phyloP scores from a whole-genome alignment of 2,797 vertebrate genomes.

The Distichodus sexfasciatus region DNA sequence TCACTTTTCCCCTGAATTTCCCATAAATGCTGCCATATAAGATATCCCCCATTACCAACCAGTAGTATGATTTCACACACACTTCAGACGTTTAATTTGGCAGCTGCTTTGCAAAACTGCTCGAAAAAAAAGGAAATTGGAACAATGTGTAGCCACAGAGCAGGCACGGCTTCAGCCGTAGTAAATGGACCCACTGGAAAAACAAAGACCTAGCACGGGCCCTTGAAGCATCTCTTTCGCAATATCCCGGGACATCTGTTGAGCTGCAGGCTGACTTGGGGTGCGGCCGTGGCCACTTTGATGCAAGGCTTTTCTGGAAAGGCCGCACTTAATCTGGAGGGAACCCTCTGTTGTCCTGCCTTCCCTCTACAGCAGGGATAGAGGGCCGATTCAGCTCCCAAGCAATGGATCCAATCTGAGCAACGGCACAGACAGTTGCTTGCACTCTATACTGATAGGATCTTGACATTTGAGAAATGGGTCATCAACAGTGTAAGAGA shows the following conservation, averaged over 20 bases:
- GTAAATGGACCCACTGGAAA: conserved; percentile 70
- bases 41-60: conserved; percentile 32
- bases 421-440: background rate
- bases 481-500: background rate
- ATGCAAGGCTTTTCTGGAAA: background rate
- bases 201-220: conserved; percentile 65
- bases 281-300: conserved; percentile 19
- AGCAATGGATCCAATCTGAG: background rate
- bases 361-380: background rate
- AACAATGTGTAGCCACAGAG: conserved; percentile 71
- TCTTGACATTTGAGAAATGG: background rate
- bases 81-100: conserved; percentile 55
- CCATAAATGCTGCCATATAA: conserved; percentile 25
- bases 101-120: conserved; percentile 43
- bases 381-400: conserved; percentile 19
- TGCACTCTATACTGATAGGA: background rate
- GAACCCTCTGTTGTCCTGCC: background rate
- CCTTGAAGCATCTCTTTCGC: conserved; percentile 62
- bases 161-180: conserved; percentile 56
- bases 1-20: conserved; percentile 30
- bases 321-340: background rate
- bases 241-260: conserved; percentile 63
- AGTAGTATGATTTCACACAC: conserved; percentile 48
- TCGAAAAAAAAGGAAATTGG: conserved; percentile 60
- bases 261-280: conserved; percentile 14